Percentiles rank a stretch among this genome's conserved stretches.
phyloP scores from a whole-genome alignment of 2,113 vertebrate species.

The Lamprologus callipterus region DNA sequence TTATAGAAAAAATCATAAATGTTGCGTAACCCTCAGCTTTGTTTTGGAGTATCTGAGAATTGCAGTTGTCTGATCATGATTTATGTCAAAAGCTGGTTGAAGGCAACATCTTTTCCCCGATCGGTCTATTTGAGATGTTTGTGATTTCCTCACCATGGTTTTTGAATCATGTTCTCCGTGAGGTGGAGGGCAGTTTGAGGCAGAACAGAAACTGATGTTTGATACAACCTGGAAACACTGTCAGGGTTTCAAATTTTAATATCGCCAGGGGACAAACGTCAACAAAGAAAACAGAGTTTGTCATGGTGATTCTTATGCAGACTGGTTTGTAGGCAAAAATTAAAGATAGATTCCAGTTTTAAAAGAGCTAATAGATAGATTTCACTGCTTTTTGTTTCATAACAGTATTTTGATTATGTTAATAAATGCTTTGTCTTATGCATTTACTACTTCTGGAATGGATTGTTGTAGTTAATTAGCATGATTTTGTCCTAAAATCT shows the following conservation, averaged over 20 bases:
- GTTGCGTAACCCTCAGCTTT: background rate
- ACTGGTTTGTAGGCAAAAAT: background rate
- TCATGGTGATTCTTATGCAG: background rate
- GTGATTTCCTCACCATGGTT: conserved; percentile 53
- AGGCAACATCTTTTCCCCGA: background rate
- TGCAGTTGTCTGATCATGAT: conserved; percentile 7
- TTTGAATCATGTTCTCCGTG: background rate
- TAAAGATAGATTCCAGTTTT: background rate
- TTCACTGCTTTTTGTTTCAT: background rate
- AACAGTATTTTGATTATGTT: background rate
- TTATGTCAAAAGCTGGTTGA: conserved; percentile 23
- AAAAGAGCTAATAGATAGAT: background rate
- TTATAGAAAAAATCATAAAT: background rate
- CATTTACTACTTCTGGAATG: background rate
- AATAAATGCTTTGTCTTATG: background rate
- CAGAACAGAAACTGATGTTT: background rate
- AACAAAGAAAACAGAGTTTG: background rate
- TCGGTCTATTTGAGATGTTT: conserved; percentile 17
- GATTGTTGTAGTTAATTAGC: background rate
- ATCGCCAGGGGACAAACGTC: background rate
- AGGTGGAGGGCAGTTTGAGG: background rate
- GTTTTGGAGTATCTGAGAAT: background rate
- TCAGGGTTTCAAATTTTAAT: background rate
- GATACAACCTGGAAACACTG: background rate
- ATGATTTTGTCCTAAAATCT: background rate